These are phyloP conservation scores for Leptinotarsa juncta DNA, from an alignment of 2,888 invertebrate genomes.

Conservation along the genomic window DNA sequence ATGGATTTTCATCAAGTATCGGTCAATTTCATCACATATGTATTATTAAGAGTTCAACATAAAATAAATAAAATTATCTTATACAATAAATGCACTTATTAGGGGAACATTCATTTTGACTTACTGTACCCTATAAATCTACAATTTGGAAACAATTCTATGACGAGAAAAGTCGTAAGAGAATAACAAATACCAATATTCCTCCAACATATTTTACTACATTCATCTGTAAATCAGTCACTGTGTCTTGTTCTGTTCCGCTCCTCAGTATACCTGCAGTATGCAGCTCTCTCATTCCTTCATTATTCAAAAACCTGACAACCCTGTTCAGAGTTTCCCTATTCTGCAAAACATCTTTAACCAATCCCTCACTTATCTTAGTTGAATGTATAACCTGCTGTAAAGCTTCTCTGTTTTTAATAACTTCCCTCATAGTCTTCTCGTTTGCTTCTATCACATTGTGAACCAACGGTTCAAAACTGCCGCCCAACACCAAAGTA, in stretches of 20 bases:
- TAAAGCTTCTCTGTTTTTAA: constrained; percentile 33
- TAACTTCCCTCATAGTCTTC: constrained; percentile 35
- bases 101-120: too few species aligned
- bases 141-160: background rate
- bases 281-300: background rate
- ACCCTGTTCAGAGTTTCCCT: constrained; percentile 16
- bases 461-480: constrained; percentile 8
- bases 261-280: background rate
- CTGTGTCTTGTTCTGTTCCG: background rate
- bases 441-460: constrained; percentile 34
- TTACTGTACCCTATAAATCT: background rate
- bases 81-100: too few species aligned
- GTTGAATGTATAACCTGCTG: constrained; percentile 19
- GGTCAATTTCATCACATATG: too few species aligned
- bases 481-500: constrained; percentile 14
- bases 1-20: too few species aligned
- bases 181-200: background rate
- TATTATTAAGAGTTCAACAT: too few species aligned
- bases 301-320: constrained; percentile 22
- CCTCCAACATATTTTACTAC: constrained; percentile 6
- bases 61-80: too few species aligned
- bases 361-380: background rate
- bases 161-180: background rate
- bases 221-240: background rate
- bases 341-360: background rate